Evolutionary conservation across 1,140 invertebrate species (phyloP).

Genomic region (Eueides isabella): DNA sequence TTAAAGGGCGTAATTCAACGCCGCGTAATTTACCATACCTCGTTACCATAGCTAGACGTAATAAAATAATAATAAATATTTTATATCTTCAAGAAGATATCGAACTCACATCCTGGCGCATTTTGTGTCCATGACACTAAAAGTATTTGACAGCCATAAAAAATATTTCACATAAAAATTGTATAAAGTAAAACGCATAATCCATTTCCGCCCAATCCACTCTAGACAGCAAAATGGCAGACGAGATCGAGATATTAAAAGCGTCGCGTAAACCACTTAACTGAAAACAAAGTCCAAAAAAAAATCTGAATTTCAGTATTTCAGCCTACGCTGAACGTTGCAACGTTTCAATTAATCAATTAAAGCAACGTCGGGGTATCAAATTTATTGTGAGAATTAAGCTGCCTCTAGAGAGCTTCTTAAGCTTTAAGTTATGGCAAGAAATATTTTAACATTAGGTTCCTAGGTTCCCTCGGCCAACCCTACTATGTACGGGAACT

Average conservation of each 20-base stretch:
- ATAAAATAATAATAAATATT: too few relatives aligned
- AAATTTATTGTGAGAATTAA: not conserved
- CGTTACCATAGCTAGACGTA: too few relatives aligned
- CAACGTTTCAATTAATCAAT: slow-evolving; percentile 13
- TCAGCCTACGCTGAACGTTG: not conserved
- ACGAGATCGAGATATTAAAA: slow-evolving; percentile 11
- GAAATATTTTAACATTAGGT: too few relatives aligned
- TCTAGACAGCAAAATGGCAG: not conserved
- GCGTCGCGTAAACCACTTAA: slow-evolving; percentile 11
- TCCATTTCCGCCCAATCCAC: not conserved
- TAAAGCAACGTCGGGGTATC: not conserved
- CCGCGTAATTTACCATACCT: too few relatives aligned
- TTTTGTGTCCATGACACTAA: too few relatives aligned
- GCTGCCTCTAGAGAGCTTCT: too few relatives aligned
- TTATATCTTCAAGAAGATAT: too few relatives aligned
- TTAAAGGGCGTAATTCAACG: too few relatives aligned
- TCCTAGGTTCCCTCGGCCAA: too few relatives aligned
- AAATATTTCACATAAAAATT: not conserved
- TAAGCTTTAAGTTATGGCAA: too few relatives aligned
- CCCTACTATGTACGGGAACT: too few relatives aligned
- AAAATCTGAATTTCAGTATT: slow-evolving; percentile 5
- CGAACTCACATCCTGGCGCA: too few relatives aligned
- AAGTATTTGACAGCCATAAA: not conserved
- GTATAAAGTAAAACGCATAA: not conserved
- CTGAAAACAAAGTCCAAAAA: not conserved